Conservation (phyloP, 2,113 vertebrate species). For the Protomyctophum bolini region DNA sequence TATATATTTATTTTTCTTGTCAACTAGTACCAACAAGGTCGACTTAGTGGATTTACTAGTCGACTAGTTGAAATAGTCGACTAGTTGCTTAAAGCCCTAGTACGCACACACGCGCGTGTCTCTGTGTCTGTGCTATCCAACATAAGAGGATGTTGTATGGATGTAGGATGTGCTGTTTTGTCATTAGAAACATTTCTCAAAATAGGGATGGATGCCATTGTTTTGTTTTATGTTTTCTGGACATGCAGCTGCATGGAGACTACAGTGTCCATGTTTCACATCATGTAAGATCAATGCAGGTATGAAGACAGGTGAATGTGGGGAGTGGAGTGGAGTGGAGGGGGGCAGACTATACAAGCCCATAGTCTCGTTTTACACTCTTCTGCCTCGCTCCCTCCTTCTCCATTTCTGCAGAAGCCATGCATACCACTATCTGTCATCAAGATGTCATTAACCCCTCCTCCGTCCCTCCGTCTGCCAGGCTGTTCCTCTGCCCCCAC, state of each 20-base stretch:
- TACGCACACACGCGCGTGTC: too few relatives aligned
- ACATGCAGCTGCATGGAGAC: slow-evolving; percentile 51
- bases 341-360: slow-evolving; percentile 16
- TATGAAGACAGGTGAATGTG: slow-evolving; percentile 17
- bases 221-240: slow-evolving; percentile 18
- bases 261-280: slow-evolving; percentile 30
- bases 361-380: slow-evolving; percentile 46
- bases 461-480: slow-evolving; percentile 18
- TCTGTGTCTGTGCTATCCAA: too few relatives aligned
- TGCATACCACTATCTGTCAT: slow-evolving; percentile 65
- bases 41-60: too few relatives aligned
- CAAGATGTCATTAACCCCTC: slow-evolving; percentile 66
- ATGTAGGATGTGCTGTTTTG: too few relatives aligned
- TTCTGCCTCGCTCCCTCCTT: slow-evolving; percentile 12
- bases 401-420: slow-evolving; percentile 32
- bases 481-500: slow-evolving; percentile 28
- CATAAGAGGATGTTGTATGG: not conserved
- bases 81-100: too few relatives aligned
- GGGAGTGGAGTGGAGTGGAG: not conserved
- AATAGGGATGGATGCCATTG: too few relatives aligned
- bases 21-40: too few relatives aligned
- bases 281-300: slow-evolving; percentile 41
- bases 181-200: too few relatives aligned
- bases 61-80: too few relatives aligned
- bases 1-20: too few relatives aligned